phyloP scores from a whole-genome alignment of 2,797 vertebrate genomes.

The Pseudochirops corinnae region DNA sequence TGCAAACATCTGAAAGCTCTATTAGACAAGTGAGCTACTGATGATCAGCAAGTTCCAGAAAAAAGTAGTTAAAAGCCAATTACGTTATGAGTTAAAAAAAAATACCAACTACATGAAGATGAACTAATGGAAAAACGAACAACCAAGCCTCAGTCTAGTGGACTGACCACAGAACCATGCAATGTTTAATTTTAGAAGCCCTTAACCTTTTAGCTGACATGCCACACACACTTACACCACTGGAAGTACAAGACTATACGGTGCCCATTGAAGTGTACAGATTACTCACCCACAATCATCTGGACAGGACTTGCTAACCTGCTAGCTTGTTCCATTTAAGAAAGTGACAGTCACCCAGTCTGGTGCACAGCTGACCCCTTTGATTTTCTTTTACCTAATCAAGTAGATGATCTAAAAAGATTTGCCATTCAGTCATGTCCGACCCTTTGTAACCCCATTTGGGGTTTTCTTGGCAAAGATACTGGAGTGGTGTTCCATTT shows the following conservation, averaged over 20 bases:
- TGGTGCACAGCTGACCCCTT: neutral
- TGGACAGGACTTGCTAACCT: neutral
- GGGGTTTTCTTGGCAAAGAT: no score
- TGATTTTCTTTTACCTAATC: neutral
- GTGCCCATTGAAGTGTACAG: neutral
- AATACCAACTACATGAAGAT: neutral
- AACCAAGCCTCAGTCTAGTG: neutral
- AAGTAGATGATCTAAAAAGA: neutral
- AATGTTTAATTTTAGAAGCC: neutral
- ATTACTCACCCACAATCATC: neutral
- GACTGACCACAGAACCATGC: neutral
- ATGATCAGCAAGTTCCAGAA: neutral
- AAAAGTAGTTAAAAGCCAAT: neutral
- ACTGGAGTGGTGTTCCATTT: no score
- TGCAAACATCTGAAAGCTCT: neutral
- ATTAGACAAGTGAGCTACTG: neutral
- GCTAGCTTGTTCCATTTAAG: neutral
- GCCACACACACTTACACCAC: neutral
- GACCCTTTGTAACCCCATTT: no score
- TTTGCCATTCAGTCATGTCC: neutral
- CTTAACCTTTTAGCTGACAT: neutral
- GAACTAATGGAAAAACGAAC: neutral
- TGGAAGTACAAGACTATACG: neutral
- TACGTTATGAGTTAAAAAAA: no score
- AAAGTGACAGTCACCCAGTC: neutral